Evolutionary conservation across 2,888 invertebrate species (phyloP).

Genomic region (Herminia tarsipennalis): DNA sequence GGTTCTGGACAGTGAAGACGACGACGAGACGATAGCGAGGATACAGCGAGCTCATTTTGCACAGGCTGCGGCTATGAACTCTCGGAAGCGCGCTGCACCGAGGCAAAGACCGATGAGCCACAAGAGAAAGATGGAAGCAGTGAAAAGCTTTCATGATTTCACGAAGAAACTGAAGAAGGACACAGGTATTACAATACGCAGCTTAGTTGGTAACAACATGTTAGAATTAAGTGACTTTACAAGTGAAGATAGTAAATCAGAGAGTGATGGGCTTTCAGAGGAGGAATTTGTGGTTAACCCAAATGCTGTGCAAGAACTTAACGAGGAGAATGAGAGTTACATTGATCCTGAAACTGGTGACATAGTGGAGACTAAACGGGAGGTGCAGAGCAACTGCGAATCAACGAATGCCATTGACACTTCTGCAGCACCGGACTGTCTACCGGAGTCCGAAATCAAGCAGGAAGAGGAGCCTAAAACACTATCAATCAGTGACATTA

Average conservation of each 20-base stretch:
- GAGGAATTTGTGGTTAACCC: conserved; percentile 81
- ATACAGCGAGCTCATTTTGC: conserved; percentile 81
- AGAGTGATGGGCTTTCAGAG: conserved; percentile 82
- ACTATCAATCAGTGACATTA: conserved; percentile 80
- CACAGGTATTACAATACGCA: conserved; percentile 80
- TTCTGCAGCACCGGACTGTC: conserved; percentile 15
- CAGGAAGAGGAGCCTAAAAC: conserved; percentile 67
- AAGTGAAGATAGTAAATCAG: conserved; percentile 75
- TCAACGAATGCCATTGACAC: conserved; percentile 33
- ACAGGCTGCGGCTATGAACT: conserved; percentile 76
- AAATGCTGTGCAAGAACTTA: conserved; percentile 75
- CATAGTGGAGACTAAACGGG: conserved; percentile 64
- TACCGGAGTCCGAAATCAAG: conserved; percentile 29
- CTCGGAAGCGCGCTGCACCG: conserved; percentile 67
- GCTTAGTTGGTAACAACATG: conserved; percentile 79
- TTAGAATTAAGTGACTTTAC: conserved; percentile 81
- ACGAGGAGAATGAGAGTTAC: conserved; percentile 80
- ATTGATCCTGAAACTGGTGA: conserved; percentile 83
- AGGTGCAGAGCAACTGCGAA: conserved; percentile 25
- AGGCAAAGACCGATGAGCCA: conserved; percentile 77
- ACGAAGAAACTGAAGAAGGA: conserved; percentile 83
- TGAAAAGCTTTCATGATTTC: conserved; percentile 80
- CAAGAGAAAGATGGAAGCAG: conserved; percentile 82
- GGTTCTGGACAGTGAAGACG: conserved; percentile 76
- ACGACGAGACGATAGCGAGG: conserved; percentile 79